Conservation (phyloP, 2,888 invertebrate species). For the Ariolimax columbianus region DNA sequence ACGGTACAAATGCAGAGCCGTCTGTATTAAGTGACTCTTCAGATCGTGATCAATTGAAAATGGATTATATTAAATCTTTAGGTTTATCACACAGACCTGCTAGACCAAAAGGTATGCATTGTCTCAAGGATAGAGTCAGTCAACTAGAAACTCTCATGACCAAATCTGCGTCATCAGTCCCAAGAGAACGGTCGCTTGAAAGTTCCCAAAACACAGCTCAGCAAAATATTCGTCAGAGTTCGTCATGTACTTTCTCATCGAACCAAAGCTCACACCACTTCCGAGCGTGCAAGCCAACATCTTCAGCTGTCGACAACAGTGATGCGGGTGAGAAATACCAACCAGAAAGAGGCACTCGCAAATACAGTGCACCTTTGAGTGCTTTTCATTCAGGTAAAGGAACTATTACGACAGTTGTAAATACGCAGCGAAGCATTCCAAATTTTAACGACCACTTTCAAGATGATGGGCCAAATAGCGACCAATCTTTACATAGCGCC, state of each 20-base stretch:
- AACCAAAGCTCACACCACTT: not conserved
- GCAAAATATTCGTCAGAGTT: not conserved
- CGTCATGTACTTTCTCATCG: not conserved
- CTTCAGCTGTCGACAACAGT: not conserved
- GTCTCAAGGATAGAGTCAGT: conserved; percentile 20
- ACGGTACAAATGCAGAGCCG: too few relatives aligned
- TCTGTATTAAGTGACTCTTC: not conserved
- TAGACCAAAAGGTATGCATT: not conserved
- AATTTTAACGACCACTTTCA: not conserved
- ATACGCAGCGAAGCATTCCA: not conserved
- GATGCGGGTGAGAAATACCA: not conserved
- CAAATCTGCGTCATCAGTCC: not conserved
- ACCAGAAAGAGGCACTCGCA: not conserved
- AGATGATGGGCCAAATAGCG: not conserved
- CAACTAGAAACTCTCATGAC: conserved; percentile 33
- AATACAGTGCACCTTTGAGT: not conserved
- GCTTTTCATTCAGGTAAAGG: not conserved
- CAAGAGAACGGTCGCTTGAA: not conserved
- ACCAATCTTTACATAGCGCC: too few relatives aligned
- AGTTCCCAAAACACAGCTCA: not conserved
- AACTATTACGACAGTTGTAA: not conserved
- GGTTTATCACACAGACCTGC: conserved; percentile 29
- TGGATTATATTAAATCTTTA: conserved; percentile 37
- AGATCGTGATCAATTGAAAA: conserved; percentile 22
- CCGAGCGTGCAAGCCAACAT: not conserved